These are phyloP conservation scores for Lycophotia porphyrea DNA, from an alignment of 2,888 invertebrate species.

Conservation along the genomic window DNA sequence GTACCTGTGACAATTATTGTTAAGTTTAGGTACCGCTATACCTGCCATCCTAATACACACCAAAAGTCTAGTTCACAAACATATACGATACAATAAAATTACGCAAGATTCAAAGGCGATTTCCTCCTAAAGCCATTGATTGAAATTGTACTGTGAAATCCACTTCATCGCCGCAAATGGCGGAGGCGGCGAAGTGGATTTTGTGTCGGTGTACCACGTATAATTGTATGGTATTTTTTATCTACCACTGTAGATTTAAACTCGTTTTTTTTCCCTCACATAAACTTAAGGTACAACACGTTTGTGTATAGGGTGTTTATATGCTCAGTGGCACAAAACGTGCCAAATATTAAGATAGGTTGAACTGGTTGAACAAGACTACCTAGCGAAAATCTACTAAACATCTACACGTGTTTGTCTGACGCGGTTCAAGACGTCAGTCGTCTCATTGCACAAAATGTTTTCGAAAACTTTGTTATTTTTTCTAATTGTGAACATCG, in stretches of 20 bases:
- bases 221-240: not conserved
- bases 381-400: not conserved
- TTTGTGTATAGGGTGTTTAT: not conserved
- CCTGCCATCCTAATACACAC: no score
- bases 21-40: no score
- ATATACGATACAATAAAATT: no score
- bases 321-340: not conserved
- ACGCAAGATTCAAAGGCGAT: no score
- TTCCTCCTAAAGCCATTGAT: no score
- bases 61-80: no score
- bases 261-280: not conserved
- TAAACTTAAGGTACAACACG: not conserved
- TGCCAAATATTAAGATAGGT: not conserved
- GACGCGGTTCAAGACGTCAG: not conserved
- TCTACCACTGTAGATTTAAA: no score
- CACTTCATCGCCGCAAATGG: no score
- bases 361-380: constrained; percentile 25
- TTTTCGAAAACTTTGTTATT: constrained; percentile 33
- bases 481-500: constrained; percentile 29
- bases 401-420: not conserved
- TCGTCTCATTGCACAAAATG: constrained; percentile 29
- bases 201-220: no score
- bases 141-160: no score
- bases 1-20: no score
- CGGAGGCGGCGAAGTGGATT: no score